Conservation (phyloP, 2,888 invertebrate genomes). For the Thysanoteuthis rhombus region DNA sequence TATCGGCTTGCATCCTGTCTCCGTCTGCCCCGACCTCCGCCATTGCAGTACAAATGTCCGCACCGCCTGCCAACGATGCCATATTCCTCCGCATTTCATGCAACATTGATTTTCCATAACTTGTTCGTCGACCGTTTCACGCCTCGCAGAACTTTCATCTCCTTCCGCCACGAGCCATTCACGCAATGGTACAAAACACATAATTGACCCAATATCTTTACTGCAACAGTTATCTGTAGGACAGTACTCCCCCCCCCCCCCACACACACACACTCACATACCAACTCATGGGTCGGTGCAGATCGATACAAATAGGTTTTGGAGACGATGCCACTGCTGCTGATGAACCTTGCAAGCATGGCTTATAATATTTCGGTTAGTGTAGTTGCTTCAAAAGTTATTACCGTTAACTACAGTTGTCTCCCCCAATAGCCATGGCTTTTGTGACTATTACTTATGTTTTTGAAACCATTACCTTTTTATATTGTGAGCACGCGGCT, state of each 20-base stretch:
- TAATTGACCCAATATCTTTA: background rate
- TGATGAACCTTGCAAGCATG: too few species aligned
- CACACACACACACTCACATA: too few species aligned
- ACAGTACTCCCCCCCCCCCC: background rate
- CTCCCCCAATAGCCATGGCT: too few species aligned
- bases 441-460: too few species aligned
- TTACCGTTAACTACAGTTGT: too few species aligned
- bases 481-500: too few species aligned
- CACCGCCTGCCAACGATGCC: background rate
- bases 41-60: background rate
- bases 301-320: background rate
- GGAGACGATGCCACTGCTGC: too few species aligned
- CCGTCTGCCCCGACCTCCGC: background rate
- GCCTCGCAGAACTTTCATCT: slow-evolving; percentile 12
- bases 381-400: too few species aligned
- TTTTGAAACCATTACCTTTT: too few species aligned
- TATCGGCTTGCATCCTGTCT: background rate
- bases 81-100: background rate
- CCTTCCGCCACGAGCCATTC: background rate
- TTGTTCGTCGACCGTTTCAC: background rate
- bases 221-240: background rate
- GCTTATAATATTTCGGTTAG: too few species aligned
- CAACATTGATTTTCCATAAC: background rate
- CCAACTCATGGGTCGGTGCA: background rate
- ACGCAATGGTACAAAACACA: background rate